These are phyloP conservation scores for Furcifer pardalis DNA, from an alignment of 2,797 vertebrate species.

Conservation along the genomic window DNA sequence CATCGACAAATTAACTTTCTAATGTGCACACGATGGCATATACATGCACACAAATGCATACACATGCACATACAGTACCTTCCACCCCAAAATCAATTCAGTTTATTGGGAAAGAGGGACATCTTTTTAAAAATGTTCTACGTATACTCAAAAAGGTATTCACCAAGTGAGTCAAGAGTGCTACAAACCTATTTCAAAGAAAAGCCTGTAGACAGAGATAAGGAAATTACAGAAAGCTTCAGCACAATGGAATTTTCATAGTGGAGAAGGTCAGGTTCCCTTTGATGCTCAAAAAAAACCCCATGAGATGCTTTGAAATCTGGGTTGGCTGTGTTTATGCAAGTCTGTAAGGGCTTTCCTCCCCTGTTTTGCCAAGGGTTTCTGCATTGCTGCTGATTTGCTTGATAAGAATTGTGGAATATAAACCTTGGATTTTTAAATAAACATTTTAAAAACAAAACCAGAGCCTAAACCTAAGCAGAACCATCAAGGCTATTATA, in stretches of 20 bases:
- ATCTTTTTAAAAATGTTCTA: fast-evolving
- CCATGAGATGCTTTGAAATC: not conserved
- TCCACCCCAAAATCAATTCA: not conserved
- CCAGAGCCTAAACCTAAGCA: not conserved
- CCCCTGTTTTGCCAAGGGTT: not conserved
- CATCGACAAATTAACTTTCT: slow-evolving; percentile 19
- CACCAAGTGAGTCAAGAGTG: not conserved
- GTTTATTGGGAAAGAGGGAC: not conserved
- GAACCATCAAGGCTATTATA: not conserved
- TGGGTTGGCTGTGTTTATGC: slow-evolving; percentile 21
- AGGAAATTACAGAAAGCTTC: slow-evolving; percentile 40
- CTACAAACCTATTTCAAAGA: slow-evolving; percentile 18
- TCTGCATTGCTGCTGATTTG: not conserved
- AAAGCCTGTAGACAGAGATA: slow-evolving; percentile 7
- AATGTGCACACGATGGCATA: too few relatives aligned
- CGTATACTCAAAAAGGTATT: not conserved
- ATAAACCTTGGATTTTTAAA: not conserved
- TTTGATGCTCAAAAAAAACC: not conserved
- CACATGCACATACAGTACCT: not conserved
- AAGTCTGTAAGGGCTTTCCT: not conserved
- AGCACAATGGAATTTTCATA: slow-evolving; percentile 2
- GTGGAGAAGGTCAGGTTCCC: not conserved
- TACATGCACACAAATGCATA: not conserved
- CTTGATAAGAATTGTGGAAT: slow-evolving; percentile 2
- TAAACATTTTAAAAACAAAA: slow-evolving; percentile 22